Evolutionary conservation across 2,797 vertebrate species (phyloP).

Genomic region (Allobates femoralis): DNA sequence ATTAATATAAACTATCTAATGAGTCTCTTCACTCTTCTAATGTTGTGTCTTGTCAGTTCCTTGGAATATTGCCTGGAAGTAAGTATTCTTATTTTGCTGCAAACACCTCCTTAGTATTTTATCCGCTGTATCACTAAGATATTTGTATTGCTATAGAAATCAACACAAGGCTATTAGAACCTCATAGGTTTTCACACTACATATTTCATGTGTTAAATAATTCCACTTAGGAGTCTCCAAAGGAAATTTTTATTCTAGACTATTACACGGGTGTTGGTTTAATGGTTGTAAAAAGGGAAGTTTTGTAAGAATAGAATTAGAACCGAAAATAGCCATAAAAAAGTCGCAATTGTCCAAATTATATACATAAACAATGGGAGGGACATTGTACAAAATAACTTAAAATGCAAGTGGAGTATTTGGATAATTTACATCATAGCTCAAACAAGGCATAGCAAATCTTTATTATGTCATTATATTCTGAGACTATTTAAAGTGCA

Average conservation of each 20-base stretch:
- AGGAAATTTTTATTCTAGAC: constrained; percentile 35
- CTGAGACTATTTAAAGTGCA: neutral
- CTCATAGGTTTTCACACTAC: neutral
- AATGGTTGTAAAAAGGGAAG: constrained; percentile 18
- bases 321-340: constrained; percentile 26
- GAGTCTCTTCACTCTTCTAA: neutral
- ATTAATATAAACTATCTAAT: neutral
- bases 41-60: neutral
- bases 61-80: constrained; percentile 1
- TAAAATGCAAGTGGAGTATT: neutral
- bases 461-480: neutral
- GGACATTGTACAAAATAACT: neutral
- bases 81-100: constrained; percentile 2
- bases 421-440: constrained; percentile 3
- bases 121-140: neutral
- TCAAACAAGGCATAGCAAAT: constrained; percentile 6
- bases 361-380: constrained; percentile 25
- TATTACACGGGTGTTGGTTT: constrained; percentile 48
- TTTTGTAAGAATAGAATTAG: constrained; percentile 41
- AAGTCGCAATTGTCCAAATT: constrained; percentile 11
- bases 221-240: constrained; percentile 24
- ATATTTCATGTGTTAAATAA: constrained; percentile 42
- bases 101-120: neutral
- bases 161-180: constrained; percentile 13
- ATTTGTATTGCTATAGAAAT: constrained; percentile 21